These are phyloP conservation scores for Centropus bengalensis DNA, from an alignment of 2,113 vertebrate genomes.

Conservation along the genomic window DNA sequence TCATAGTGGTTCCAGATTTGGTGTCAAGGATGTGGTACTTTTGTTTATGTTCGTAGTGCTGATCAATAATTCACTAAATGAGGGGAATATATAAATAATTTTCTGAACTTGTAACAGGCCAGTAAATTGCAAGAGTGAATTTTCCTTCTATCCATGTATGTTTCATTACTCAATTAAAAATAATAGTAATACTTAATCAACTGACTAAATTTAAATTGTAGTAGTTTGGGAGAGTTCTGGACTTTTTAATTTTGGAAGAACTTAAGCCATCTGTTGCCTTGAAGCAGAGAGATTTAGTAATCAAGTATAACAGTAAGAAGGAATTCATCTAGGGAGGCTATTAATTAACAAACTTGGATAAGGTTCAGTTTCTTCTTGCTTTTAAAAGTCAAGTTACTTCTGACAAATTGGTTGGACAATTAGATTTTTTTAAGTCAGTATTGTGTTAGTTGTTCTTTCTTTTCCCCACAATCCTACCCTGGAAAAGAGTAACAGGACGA, in stretches of 20 bases:
- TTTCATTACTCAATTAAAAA: constrained; percentile 30
- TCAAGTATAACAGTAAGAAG: constrained; percentile 73
- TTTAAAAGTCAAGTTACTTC: constrained; percentile 63
- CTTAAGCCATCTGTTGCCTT: constrained; percentile 79
- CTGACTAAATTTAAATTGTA: constrained; percentile 63
- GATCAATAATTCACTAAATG: not conserved
- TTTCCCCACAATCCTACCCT: not conserved
- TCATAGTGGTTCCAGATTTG: not conserved
- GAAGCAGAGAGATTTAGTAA: constrained; percentile 77
- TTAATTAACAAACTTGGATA: constrained; percentile 82
- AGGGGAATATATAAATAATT: not conserved
- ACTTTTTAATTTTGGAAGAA: constrained; percentile 71
- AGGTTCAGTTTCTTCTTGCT: constrained; percentile 68
- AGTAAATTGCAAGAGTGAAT: not conserved
- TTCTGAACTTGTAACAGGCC: not conserved
- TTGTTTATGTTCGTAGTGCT: not conserved
- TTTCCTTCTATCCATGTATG: not conserved
- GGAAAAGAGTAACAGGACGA: not conserved
- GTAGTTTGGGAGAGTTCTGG: constrained; percentile 60
- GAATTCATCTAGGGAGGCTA: constrained; percentile 77
- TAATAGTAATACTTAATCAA: constrained; percentile 35
- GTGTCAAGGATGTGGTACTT: not conserved
- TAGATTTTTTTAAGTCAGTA: constrained; percentile 39
- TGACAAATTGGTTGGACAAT: constrained; percentile 49
- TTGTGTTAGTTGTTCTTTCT: constrained; percentile 21